Conservation (phyloP, 2,113 vertebrate genomes). For the Pyxicephalus adspersus region DNA sequence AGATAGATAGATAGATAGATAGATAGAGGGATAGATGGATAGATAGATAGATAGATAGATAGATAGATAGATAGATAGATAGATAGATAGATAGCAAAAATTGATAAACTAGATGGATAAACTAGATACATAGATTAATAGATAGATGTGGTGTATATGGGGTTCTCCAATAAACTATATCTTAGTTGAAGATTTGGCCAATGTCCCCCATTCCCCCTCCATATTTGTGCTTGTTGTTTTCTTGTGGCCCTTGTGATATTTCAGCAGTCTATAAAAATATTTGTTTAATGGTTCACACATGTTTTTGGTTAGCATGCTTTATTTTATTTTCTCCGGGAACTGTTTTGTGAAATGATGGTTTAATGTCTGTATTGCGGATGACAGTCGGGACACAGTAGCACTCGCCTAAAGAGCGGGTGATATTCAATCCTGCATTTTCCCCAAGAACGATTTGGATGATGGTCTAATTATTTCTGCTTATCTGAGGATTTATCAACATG, state of each 20-base stretch:
- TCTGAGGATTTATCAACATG: background rate
- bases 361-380: background rate
- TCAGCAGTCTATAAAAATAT: background rate
- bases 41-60: no score
- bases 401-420: background rate
- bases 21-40: no score
- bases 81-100: no score
- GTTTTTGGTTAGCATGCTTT: background rate
- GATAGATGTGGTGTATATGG: no score
- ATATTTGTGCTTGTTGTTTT: constrained; percentile 19
- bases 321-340: background rate
- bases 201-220: background rate
- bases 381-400: background rate
- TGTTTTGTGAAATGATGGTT: background rate
- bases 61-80: no score
- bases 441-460: background rate
- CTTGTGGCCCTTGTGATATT: background rate
- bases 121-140: no score
- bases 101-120: no score
- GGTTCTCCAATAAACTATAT: no score
- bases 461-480: constrained; percentile 2
- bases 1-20: no score
- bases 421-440: background rate
- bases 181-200: no score
- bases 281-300: constrained; percentile 1